These are phyloP conservation scores for Merluccius polli DNA, from an alignment of 2,797 vertebrate genomes.

Conservation along the genomic window DNA sequence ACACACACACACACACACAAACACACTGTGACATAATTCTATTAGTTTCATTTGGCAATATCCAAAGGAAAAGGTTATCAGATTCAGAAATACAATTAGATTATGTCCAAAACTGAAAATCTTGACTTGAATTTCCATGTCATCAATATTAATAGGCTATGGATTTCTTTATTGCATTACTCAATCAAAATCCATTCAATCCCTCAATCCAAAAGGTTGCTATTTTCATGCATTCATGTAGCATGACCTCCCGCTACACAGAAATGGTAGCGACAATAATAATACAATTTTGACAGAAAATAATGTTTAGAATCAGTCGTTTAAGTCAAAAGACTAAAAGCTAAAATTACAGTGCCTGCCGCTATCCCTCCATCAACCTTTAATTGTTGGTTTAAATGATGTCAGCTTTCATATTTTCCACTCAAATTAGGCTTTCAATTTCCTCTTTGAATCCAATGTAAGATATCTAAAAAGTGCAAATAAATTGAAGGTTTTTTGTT, in stretches of 20 bases:
- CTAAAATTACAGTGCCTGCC: not conserved
- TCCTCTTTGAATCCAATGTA: not conserved
- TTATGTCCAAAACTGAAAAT: not conserved
- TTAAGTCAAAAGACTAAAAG: not conserved
- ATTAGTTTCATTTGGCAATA: not conserved
- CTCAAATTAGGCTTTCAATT: not conserved
- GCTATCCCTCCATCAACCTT: not conserved
- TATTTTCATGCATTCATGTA: not conserved
- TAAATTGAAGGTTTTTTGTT: not conserved
- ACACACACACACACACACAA: not conserved
- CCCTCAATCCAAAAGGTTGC: not conserved
- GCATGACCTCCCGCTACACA: not conserved
- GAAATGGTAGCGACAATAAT: not conserved
- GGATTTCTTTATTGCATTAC: not conserved
- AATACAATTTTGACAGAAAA: not conserved
- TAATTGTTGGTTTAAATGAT: not conserved
- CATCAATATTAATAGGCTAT: not conserved
- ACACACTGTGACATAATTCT: not conserved
- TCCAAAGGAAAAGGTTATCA: not conserved
- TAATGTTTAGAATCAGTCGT: not conserved
- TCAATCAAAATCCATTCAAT: not conserved
- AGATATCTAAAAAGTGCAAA: not conserved
- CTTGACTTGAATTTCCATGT: not conserved
- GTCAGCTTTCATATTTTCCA: not conserved
- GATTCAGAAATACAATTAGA: constrained; percentile 1